phyloP scores from a whole-genome alignment of 2,888 invertebrate genomes.

The Pollenia amentaria region DNA sequence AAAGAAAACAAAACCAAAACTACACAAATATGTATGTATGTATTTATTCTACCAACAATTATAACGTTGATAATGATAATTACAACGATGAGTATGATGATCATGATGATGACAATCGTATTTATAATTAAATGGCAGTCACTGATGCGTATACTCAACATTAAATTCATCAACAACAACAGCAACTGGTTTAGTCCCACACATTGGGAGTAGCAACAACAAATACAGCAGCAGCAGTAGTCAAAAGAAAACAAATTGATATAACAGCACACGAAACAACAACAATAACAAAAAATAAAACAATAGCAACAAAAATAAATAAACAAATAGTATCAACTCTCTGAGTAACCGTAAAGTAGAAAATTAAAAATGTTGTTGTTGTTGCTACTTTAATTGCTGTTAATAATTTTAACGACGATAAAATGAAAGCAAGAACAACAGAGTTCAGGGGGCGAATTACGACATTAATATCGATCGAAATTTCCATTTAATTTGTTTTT shows the following conservation, averaged over 20 bases:
- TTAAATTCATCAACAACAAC: constrained; percentile 56
- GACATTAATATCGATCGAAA: no score
- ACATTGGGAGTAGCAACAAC: constrained; percentile 29
- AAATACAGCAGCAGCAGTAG: constrained; percentile 43
- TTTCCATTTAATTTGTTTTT: no score
- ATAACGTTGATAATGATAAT: not conserved
- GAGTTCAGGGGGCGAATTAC: no score
- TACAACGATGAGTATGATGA: constrained; percentile 16
- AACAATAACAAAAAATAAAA: constrained; percentile 3
- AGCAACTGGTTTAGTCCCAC: constrained; percentile 20
- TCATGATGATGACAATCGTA: not conserved
- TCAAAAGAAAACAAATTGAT: constrained; percentile 29
- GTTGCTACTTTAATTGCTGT: constrained; percentile 4
- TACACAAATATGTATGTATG: not conserved
- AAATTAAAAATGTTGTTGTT: constrained; percentile 61
- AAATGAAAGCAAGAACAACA: constrained; percentile 21
- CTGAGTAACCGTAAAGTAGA: constrained; percentile 76
- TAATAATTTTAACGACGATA: constrained; percentile 39
- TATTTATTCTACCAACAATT: constrained; percentile 19
- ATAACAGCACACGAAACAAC: constrained; percentile 37
- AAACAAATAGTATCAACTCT: constrained; percentile 63
- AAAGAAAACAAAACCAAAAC: constrained; percentile 35
- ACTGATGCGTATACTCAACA: constrained; percentile 76
- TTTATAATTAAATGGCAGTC: constrained; percentile 64
- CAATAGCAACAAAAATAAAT: constrained; percentile 47